A percentile compares a stretch with the other conserved stretches of the same genome.
phyloP scores from a whole-genome alignment of 2,888 invertebrate species.

The Lasioglossum pauxillum region DNA sequence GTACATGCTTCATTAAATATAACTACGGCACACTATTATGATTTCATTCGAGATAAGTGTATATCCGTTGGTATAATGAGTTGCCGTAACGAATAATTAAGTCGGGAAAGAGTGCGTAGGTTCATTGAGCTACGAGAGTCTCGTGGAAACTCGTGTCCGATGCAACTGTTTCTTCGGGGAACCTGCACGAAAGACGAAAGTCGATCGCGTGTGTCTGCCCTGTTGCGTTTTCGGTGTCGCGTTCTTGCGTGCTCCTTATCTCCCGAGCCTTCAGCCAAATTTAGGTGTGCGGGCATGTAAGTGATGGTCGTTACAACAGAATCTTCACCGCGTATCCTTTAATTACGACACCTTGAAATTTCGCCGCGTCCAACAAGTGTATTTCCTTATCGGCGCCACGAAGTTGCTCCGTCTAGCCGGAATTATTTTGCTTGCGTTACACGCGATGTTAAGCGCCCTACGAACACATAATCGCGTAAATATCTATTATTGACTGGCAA shows the following conservation, averaged over 20 bases:
- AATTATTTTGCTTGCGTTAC: background rate
- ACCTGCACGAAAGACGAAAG: conserved; percentile 7
- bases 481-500: background rate
- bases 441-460: background rate
- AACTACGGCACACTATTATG: background rate
- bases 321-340: conserved; percentile 1
- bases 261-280: conserved; percentile 43
- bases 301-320: background rate
- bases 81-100: conserved; percentile 12
- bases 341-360: conserved; percentile 14
- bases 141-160: background rate
- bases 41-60: conserved; percentile 27
- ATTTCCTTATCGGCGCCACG: conserved; percentile 8
- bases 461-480: background rate
- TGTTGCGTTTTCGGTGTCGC: conserved; percentile 28
- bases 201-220: conserved; percentile 19
- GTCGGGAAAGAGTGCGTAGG: background rate
- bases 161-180: background rate
- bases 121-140: conserved; percentile 8
- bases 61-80: background rate
- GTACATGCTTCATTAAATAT: background rate
- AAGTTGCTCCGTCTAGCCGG: background rate
- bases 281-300: conserved; percentile 7
- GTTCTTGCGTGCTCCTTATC: conserved; percentile 57
- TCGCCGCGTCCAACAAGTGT: background rate